phyloP scores from a whole-genome alignment of 2,888 invertebrate species.

The Teleogryllus oceanicus region DNA sequence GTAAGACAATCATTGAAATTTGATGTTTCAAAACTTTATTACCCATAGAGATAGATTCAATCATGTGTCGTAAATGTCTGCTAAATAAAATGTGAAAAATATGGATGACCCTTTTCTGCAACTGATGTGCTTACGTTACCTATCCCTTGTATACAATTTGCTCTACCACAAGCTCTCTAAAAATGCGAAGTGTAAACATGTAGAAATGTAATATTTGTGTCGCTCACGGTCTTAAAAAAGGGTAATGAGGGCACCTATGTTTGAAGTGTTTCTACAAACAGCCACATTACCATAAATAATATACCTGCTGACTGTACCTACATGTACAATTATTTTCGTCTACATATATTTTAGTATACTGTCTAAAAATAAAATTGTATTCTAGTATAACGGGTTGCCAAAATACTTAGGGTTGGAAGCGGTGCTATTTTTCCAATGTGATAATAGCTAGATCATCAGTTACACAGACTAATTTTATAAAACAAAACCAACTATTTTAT shows the following conservation, averaged over 20 bases:
- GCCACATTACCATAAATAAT: background rate
- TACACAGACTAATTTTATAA: constrained; percentile 4
- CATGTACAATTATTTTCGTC: constrained; percentile 10
- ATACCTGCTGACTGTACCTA: constrained; percentile 2
- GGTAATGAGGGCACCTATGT: background rate
- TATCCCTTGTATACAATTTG: background rate
- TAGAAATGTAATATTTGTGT: no score
- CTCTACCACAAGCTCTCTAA: no score
- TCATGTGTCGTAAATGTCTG: background rate
- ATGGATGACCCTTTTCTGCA: background rate
- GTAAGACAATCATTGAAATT: background rate
- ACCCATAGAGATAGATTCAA: background rate
- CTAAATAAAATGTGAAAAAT: background rate
- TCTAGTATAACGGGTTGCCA: constrained; percentile 3
- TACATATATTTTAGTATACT: constrained; percentile 2
- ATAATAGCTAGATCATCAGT: background rate
- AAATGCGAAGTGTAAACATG: no score
- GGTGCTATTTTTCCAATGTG: constrained; percentile 9
- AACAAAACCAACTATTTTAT: background rate
- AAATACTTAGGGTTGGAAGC: constrained; percentile 3
- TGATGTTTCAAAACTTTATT: background rate
- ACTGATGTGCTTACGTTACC: background rate
- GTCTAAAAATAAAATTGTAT: background rate
- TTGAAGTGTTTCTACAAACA: background rate
- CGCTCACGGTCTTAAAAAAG: no score